Conservation (phyloP, 2,797 vertebrate species). For the Melanotaenia pygmaea region DNA sequence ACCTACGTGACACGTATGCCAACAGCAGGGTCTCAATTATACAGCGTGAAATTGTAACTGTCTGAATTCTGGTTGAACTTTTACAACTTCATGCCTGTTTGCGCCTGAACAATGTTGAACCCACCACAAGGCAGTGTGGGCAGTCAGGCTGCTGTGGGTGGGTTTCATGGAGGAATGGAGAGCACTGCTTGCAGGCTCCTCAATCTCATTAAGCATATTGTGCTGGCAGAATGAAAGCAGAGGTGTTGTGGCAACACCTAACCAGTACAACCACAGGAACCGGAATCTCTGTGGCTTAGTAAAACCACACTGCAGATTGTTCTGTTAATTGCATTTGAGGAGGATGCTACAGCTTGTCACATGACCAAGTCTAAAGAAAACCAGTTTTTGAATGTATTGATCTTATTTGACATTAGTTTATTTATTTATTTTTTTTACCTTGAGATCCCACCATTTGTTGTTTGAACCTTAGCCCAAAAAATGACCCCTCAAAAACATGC, state of each 20-base stretch:
- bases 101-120: slow-evolving; percentile 55
- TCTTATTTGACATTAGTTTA: too few species aligned
- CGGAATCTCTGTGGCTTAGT: slow-evolving; percentile 59
- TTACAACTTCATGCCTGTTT: slow-evolving; percentile 56
- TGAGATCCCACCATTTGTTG: too few species aligned
- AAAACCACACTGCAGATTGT: slow-evolving; percentile 50
- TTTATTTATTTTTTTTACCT: too few species aligned
- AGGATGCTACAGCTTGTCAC: slow-evolving; percentile 46
- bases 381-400: not conserved
- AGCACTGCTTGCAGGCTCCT: slow-evolving; percentile 51
- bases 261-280: slow-evolving; percentile 49
- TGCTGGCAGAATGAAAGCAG: slow-evolving; percentile 70
- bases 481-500: too few species aligned
- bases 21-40: slow-evolving; percentile 55
- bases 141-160: slow-evolving; percentile 49
- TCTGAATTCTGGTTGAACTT: slow-evolving; percentile 66
- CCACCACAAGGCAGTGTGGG: slow-evolving; percentile 57
- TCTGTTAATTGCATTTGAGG: slow-evolving; percentile 57
- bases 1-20: slow-evolving; percentile 49
- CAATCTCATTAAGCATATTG: slow-evolving; percentile 71
- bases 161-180: slow-evolving; percentile 36
- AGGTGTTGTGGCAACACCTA: slow-evolving; percentile 68
- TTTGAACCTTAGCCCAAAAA: too few species aligned
- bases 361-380: slow-evolving; percentile 21
- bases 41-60: slow-evolving; percentile 57